Evolutionary conservation across 2,888 invertebrate species (phyloP), one percentile per base, ranked within the genome.

Genomic region (Criorhina ranunculi): DNA sequence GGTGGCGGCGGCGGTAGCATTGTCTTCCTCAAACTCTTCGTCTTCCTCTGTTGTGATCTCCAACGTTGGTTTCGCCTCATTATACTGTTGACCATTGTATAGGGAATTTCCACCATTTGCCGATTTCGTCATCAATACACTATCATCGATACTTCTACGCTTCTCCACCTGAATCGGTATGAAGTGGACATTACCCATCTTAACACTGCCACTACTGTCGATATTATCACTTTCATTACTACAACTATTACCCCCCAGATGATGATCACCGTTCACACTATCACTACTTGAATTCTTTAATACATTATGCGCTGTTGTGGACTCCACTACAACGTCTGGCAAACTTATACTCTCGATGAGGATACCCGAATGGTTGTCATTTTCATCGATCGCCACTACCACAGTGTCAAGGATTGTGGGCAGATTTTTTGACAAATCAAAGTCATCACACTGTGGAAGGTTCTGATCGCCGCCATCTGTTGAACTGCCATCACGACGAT

Each of bases 291-390:
- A 7, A 42, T 60, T 86, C 17, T 77, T 80, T 44, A 72, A 37
- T 2, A 67, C 35, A 62, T 51, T 75, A 29, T 73, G 69, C 24
- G 69, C 81, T 86, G 90, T 89, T 87, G 91, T 90, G 87, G 91
- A 91, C 89, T 91, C 91, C 37, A 91, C 91, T 33, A 92, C 91
- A 86, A 92, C 91, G 87, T 92, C 91, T 86, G 91, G 91, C 88
- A 92, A 88, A 88, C 91, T 91, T 88, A 91, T 91, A 88, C 91
- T 91, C 88, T 92, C 91, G 86, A 91, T 91, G 87, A 91, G 89
- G 24, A 91, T 91, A 29, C 75, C 75, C 37, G 75, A 51, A 53
- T 70, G 62, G 35, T 6, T 66, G 87, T 90, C 87, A 73, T 90
- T 90, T 77, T 90, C 91, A 42, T 88, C 78, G 24, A 66, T 62